These are phyloP conservation scores for Cottoperca gobio DNA, from an alignment of 2,797 vertebrate species.

Conservation along the genomic window DNA sequence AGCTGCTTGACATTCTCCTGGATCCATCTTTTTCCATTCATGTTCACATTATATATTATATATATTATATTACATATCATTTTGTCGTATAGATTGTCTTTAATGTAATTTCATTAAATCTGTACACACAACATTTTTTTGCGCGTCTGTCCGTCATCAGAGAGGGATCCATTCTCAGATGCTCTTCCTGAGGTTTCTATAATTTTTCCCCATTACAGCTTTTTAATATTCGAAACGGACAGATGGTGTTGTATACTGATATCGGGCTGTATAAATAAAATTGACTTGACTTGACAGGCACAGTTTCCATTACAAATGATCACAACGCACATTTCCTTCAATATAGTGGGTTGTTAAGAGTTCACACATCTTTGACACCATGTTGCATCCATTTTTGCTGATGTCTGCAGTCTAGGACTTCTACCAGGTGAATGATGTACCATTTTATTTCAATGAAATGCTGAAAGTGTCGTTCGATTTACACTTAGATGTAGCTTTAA, in stretches of 20 bases:
- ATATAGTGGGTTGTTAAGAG: neutral
- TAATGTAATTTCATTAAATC: neutral
- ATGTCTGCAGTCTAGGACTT: conserved; percentile 11
- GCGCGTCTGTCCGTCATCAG: neutral
- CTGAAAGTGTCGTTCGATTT: conserved; percentile 2
- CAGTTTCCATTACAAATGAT: conserved; percentile 40
- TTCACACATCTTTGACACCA: neutral
- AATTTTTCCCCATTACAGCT: neutral
- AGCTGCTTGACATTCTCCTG: neutral
- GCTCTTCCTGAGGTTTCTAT: neutral
- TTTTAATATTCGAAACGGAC: neutral
- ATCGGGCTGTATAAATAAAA: neutral
- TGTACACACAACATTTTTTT: neutral
- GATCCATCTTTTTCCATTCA: neutral
- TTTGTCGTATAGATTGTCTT: too few species aligned
- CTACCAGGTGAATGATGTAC: neutral
- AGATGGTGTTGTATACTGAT: neutral
- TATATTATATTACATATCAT: too few species aligned
- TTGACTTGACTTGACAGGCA: neutral
- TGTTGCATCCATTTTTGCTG: neutral
- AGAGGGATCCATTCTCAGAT: neutral
- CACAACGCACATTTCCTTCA: neutral
- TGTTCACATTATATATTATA: too few species aligned
- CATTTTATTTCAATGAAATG: conserved; percentile 1
- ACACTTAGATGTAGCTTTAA: neutral